Evolutionary conservation across 2,888 invertebrate genomes (phyloP).

Genomic region (Ashinkailepas kermadecensis): DNA sequence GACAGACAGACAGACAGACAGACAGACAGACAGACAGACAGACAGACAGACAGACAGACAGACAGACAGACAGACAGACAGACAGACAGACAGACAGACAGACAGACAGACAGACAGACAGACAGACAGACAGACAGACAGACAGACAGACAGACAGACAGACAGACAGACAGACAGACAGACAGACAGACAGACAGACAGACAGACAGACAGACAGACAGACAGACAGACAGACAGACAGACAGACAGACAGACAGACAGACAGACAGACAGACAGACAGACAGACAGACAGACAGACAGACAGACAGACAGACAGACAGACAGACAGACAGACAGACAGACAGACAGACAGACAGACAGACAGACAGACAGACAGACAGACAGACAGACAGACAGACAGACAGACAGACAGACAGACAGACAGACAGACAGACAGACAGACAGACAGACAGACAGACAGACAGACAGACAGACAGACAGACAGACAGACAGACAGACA

Average conservation of each 20-base stretch:
- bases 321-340: not conserved
- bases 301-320: not conserved
- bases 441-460: not conserved
- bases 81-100: not conserved
- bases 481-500: not conserved
- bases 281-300: not conserved
- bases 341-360: not conserved
- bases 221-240: not conserved
- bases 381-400: not conserved
- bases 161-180: not conserved
- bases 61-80: not conserved
- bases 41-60: constrained; percentile 4
- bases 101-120: not conserved
- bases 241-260: not conserved
- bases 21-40: not conserved
- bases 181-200: not conserved
- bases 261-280: constrained; percentile 4
- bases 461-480: not conserved
- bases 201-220: not conserved
- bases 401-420: not conserved
- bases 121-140: not conserved
- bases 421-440: not conserved
- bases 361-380: not conserved
- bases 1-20: not conserved
- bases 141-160: not conserved